Evolutionary conservation across 1,140 invertebrate species (phyloP).

Genomic region (Ips nitidus): DNA sequence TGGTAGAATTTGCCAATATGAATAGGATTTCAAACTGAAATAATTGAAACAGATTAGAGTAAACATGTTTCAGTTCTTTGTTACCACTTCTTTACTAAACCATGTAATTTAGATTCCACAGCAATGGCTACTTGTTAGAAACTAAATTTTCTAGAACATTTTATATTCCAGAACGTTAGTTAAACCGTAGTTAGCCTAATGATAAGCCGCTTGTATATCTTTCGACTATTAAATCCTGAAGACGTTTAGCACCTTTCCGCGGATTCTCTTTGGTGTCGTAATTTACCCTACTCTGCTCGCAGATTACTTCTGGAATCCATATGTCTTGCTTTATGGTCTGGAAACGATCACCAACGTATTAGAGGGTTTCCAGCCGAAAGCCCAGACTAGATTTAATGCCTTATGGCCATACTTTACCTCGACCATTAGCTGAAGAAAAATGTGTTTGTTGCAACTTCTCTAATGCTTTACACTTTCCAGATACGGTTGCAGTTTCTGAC

Average conservation of each 20-base stretch:
- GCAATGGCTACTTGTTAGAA: no score
- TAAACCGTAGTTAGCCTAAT: neutral
- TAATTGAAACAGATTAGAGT: no score
- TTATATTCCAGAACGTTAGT: no score
- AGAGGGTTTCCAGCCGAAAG: neutral
- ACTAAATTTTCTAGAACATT: no score
- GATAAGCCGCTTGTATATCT: neutral
- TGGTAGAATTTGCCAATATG: no score
- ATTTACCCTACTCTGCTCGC: constrained; percentile 20
- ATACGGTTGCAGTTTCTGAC: no score
- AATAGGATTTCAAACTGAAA: no score
- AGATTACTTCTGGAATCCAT: constrained; percentile 26
- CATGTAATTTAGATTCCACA: no score
- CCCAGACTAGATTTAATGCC: constrained; percentile 4
- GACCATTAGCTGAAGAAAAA: constrained; percentile 1
- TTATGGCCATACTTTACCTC: constrained; percentile 3
- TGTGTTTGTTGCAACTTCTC: neutral
- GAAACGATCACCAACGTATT: constrained; percentile 29
- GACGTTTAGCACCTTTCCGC: constrained; percentile 23
- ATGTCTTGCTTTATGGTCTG: constrained; percentile 27
- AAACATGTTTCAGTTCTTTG: no score
- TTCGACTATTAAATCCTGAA: neutral
- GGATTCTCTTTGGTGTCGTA: constrained; percentile 21
- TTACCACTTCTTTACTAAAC: no score
- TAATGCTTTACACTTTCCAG: no score